Evolutionary conservation across 1,140 invertebrate genomes (phyloP).

Genomic region (Drosophila pruinosa): DNA sequence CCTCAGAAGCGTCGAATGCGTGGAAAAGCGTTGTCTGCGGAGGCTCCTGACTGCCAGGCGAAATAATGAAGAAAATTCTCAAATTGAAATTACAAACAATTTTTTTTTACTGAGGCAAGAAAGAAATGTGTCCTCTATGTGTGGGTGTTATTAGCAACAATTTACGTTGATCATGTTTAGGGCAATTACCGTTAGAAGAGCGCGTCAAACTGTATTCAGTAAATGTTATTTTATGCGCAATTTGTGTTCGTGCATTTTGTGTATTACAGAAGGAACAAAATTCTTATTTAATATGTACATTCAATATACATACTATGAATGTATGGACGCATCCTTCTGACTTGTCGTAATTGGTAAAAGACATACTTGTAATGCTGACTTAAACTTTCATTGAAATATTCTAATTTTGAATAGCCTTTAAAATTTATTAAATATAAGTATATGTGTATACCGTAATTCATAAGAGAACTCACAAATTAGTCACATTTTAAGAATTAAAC

Average conservation of each 20-base stretch:
- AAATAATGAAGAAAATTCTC: conserved; percentile 74
- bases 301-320: not conserved
- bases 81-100: conserved; percentile 78
- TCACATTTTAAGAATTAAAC: no score
- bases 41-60: conserved; percentile 1
- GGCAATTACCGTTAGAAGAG: conserved; percentile 74
- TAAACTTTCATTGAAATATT: not conserved
- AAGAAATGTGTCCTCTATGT: conserved; percentile 23
- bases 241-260: conserved; percentile 48
- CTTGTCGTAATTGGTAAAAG: not conserved
- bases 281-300: no score
- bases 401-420: no score
- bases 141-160: conserved; percentile 69
- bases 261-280: no score
- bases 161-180: conserved; percentile 71
- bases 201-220: conserved; percentile 67
- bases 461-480: no score
- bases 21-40: conserved; percentile 1
- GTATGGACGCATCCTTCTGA: not conserved
- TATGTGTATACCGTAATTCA: no score
- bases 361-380: not conserved
- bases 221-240: conserved; percentile 67
- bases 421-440: no score
- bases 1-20: conserved; percentile 33
- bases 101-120: conserved; percentile 4